Base-by-base conservation (phyloP, 2,797 vertebrate species). In the Phoebastria nigripes region DNA sequence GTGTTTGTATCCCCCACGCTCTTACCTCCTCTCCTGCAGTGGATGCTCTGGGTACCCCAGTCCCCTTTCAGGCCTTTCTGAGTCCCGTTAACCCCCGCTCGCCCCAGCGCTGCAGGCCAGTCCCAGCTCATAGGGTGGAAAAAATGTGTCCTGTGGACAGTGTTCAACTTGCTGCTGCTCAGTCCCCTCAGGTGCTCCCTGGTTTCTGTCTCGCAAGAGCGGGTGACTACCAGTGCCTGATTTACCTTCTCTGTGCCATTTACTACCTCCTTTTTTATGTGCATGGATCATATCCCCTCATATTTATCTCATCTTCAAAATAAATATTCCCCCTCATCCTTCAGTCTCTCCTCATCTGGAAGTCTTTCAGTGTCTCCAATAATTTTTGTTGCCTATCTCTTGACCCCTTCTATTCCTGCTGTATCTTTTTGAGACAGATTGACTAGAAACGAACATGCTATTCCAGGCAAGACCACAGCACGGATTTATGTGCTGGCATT, bases 231-330 rank as follows among this genome's bases (percentile, higher is more conserved):
- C 77, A 86, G 81, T 2, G 2, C 85, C 55, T 93, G 90, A 95
- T 95, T 95, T 95, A 82, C 91, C 81, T 87, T 47, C 78, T 17
- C 56, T 16, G 26, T 69, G 67, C 82, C 77, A 44, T 87, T 90
- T 17, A 44, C 83, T 62, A 29, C 76, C 73, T 67, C 63, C 31
- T 49, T 79, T 91, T 91, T 55, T 92, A 90, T 33, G 82, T 31
- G 72, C 84, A 71, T 25, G 79, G 90, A 91, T 96, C 94, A 85
- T 80, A 95, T 80, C 72, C 80, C 54, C 31, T 92, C 58, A 37
- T 87, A 87, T 94, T 93, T 94, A 90, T 94, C 90, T 95, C 90
- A 77, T 92, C 91, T 89, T 93, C 87, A 93, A 87, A 94, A 93
- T 89, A 77, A 94, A 95, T 95, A 71, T 84, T 94, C 90, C 52